Evolutionary conservation across 2,797 vertebrate genomes (phyloP), one percentile per base, ranked within the genome.

Genomic region (Acanthopagrus latus): DNA sequence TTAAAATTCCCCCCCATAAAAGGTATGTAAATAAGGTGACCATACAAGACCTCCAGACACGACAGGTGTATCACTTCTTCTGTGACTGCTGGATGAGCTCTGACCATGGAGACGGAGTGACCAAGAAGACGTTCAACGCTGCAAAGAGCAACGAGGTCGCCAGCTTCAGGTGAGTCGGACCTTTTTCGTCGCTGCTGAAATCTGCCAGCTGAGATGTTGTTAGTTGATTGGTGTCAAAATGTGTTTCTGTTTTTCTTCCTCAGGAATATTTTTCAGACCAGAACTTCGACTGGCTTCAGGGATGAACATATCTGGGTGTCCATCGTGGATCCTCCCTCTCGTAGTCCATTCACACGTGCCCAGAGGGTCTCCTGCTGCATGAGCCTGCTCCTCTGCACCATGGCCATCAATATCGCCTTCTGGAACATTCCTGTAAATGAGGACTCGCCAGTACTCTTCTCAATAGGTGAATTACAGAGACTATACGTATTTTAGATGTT

Each of bases 221-320:
- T 21, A 14, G 52, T 3, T 16, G 7, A 43, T 63, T 13, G 4
- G 6, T 56, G 52, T 64, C 16, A 8, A 23, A 18, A 9, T 20
- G 0, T 9, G 3, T 55, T 59, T 81, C 6, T 62, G 3, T 41
- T 25, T 74, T 71, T 56, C 67, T 77, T 25, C 52, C 9, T 46
- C 91, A 96, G 95, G 70, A 95, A 95, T 64, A 95, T 97, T 77
- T 97, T 97, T 85, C 93, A 95, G 48, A 93, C 59, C 78, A 93
- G 95, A 81, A 96, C 96, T 0, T 93, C 95, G 0, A 93, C 93
- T 6, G 96, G 95, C 44, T 95, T 97, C 58, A 91, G 95, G 57
- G 96, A 97, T n/a, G 94, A 96, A 76, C 96, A 96, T 87, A 97
- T 97, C 84, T 97, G 96, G 96, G 91, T 97, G 74, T 97, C 96